phyloP scores from a whole-genome alignment of 2,113 vertebrate genomes.

The Chloropsis cyanopogon region DNA sequence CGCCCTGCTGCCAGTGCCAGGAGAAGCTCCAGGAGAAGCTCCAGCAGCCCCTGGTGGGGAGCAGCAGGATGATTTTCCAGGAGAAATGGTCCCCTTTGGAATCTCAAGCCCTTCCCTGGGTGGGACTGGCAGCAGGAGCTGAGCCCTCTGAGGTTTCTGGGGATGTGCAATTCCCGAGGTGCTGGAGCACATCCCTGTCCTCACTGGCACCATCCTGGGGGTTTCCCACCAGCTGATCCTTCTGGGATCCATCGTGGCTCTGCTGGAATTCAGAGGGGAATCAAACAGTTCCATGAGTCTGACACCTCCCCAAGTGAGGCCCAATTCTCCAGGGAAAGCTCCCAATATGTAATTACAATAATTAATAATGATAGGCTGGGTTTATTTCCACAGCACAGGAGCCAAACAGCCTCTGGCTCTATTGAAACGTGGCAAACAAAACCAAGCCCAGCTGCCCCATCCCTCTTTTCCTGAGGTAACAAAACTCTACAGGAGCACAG shows the following conservation, averaged over 20 bases:
- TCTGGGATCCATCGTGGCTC: neutral
- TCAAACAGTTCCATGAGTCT: rapidly evolving
- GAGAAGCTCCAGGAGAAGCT: neutral
- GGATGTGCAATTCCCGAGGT: neutral
- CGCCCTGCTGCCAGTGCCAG: neutral
- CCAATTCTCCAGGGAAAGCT: neutral
- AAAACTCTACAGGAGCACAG: neutral
- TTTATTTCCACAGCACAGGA: neutral
- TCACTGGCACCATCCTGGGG: neutral
- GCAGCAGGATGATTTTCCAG: neutral
- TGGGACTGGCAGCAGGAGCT: neutral
- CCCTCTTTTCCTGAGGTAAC: neutral
- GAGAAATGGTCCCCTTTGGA: neutral
- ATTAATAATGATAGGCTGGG: neutral
- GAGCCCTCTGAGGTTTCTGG: neutral
- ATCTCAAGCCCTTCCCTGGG: neutral
- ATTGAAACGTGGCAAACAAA: neutral
- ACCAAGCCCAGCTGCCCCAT: neutral
- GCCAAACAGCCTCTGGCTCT: neutral
- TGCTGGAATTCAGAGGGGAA: neutral
- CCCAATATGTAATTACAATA: neutral
- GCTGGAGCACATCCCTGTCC: neutral
- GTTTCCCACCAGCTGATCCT: neutral
- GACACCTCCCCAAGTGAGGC: neutral
- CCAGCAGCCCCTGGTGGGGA: neutral